These are phyloP conservation scores for Laspeyria flexula DNA, from an alignment of 2,888 invertebrate genomes.

Conservation along the genomic window DNA sequence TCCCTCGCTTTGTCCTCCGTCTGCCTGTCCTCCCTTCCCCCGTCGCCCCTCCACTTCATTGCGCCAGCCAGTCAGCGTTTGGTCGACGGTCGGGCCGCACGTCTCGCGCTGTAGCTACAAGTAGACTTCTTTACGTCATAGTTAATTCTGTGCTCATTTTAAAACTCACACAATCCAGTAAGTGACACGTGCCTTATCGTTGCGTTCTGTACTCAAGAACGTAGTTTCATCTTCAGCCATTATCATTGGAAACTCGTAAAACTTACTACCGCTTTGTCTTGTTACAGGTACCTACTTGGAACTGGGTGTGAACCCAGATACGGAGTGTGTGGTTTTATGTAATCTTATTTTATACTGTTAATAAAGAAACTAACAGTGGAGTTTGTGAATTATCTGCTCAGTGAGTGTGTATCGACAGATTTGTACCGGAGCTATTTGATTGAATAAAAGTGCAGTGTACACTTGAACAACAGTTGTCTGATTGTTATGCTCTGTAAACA, in stretches of 20 bases:
- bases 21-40: slow-evolving; percentile 61
- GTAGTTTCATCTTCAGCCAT: slow-evolving; percentile 40
- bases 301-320: slow-evolving; percentile 84
- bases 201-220: slow-evolving; percentile 34
- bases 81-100: slow-evolving; percentile 54
- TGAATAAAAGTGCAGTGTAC: slow-evolving; percentile 69
- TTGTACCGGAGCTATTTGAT: slow-evolving; percentile 62
- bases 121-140: slow-evolving; percentile 76
- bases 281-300: slow-evolving; percentile 83
- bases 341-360: slow-evolving; percentile 74
- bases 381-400: slow-evolving; percentile 53
- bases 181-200: slow-evolving; percentile 63
- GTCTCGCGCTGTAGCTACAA: slow-evolving; percentile 44
- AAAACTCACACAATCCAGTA: slow-evolving; percentile 64
- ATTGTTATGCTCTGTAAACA: slow-evolving; percentile 67
- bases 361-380: slow-evolving; percentile 65
- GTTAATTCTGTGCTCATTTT: slow-evolving; percentile 74
- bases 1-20: slow-evolving; percentile 77
- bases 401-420: slow-evolving; percentile 58
- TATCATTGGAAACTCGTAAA: slow-evolving; percentile 53
- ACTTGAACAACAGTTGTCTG: slow-evolving; percentile 51
- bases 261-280: slow-evolving; percentile 81
- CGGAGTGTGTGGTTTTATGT: slow-evolving; percentile 83
- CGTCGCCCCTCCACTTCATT: slow-evolving; percentile 58
- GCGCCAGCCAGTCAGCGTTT: slow-evolving; percentile 79